Base-by-base conservation (phyloP, 2,888 invertebrate genomes). In the Drepana falcataria region DNA sequence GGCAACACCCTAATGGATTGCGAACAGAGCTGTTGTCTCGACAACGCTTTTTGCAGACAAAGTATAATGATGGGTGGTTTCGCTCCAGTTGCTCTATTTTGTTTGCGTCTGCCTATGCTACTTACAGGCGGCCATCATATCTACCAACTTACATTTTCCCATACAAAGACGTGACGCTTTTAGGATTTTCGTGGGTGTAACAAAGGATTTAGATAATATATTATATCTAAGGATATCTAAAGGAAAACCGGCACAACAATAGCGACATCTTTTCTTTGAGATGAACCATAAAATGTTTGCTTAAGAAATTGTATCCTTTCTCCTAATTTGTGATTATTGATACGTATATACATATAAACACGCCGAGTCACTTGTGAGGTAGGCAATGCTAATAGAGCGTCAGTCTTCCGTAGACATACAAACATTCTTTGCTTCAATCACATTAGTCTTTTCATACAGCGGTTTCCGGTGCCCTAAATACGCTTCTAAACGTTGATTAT, bases 1-100 rank as follows among this genome's bases (percentile, higher is more conserved):
- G 79, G 77, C 73, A 69, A 69, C 70, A 68, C 76, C 78, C 79
- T 88, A 89, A 89, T 90, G 89, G 88, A 90, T 87, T 87, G 83
- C 81, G 79, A 81, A 75, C 75, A 69, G 75, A 71, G 71, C 72
- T 76, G 79, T 83, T 85, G 83, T 85, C 83, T 83, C 82, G 73
- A 79, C 79, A 77, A 78, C 65, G 77, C 80, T 81, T 85, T 84
- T 82, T 75, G 74, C 67, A 69, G 64, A 73, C 73, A 71, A 73
- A 74, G 73, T 74, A 68, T 72, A 76, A 76, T 76, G 73, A 68
- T 68, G 71, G 64, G 68, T 75, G 73, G 62, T 60, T 66, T 65
- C 65, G 69, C 61, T 63, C 61, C 55, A 60, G 59, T 59, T 56
- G 52, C 66, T 49, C 51, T 58, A 57, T 58, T 56, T 55, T 59